These are phyloP conservation scores for Pseudoatta argentina DNA, from an alignment of 1,140 invertebrate species.

Conservation along the genomic window DNA sequence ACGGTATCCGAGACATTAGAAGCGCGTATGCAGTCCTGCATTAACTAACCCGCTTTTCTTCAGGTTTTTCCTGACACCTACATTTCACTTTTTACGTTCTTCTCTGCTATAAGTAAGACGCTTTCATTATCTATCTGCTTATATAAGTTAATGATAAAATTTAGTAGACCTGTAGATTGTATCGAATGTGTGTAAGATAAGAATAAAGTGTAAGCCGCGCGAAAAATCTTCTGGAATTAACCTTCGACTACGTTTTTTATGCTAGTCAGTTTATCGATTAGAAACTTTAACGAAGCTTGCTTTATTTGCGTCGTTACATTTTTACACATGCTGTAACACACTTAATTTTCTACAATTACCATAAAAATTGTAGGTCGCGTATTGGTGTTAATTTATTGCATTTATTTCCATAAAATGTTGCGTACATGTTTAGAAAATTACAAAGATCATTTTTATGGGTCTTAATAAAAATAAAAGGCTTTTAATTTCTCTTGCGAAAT, in stretches of 20 bases:
- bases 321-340: constrained; percentile 28
- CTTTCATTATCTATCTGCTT: background rate
- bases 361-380: background rate
- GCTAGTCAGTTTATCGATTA: constrained; percentile 45
- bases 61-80: background rate
- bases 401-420: background rate
- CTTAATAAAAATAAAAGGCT: background rate
- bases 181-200: background rate
- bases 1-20: constrained; percentile 40
- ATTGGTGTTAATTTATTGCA: constrained; percentile 10
- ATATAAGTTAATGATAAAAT: background rate
- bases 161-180: background rate
- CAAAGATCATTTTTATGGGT: background rate
- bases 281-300: constrained; percentile 31
- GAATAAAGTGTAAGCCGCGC: constrained; percentile 36
- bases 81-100: background rate
- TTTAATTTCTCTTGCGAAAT: background rate
- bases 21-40: background rate
- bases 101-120: background rate
- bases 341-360: constrained; percentile 41
- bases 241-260: constrained; percentile 52
- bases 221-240: constrained; percentile 54
- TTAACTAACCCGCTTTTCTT: constrained; percentile 40
- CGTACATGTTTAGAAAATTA: background rate
- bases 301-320: constrained; percentile 41